A percentile compares a stretch with the other conserved stretches of the same genome.
Evolutionary conservation across 2,113 vertebrate species (phyloP).

Genomic region (Scomber scombrus): DNA sequence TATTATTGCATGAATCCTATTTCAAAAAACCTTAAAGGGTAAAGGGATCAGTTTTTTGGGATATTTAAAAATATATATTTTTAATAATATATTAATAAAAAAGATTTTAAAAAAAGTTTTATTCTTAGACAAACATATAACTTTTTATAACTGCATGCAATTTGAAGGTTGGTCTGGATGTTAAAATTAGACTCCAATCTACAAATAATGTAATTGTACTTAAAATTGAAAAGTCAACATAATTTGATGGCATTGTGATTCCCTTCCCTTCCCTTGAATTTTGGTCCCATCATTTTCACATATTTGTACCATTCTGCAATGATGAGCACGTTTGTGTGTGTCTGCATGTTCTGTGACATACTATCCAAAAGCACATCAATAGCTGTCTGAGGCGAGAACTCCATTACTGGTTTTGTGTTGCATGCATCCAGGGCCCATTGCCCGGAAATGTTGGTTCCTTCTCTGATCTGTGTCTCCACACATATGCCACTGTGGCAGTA

Average conservation of each 20-base stretch:
- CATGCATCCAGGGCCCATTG: constrained; percentile 66
- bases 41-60: no score
- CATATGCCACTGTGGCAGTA: constrained; percentile 48
- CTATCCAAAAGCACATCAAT: constrained; percentile 73
- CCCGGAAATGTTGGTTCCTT: constrained; percentile 60
- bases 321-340: constrained; percentile 51
- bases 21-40: no score
- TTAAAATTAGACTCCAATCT: background rate
- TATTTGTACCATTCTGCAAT: background rate
- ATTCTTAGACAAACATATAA: background rate
- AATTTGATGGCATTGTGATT: background rate
- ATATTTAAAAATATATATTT: no score
- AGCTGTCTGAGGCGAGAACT: constrained; percentile 63
- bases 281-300: background rate
- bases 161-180: background rate
- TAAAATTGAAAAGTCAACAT: no score
- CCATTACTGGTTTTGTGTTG: constrained; percentile 79
- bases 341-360: constrained; percentile 55
- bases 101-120: no score
- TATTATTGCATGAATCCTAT: no score
- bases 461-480: constrained; percentile 69
- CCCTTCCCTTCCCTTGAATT: background rate
- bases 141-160: background rate
- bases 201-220: background rate
- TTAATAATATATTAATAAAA: no score